Conservation (phyloP, 2,797 vertebrate species). For the Dermochelys coriacea region DNA sequence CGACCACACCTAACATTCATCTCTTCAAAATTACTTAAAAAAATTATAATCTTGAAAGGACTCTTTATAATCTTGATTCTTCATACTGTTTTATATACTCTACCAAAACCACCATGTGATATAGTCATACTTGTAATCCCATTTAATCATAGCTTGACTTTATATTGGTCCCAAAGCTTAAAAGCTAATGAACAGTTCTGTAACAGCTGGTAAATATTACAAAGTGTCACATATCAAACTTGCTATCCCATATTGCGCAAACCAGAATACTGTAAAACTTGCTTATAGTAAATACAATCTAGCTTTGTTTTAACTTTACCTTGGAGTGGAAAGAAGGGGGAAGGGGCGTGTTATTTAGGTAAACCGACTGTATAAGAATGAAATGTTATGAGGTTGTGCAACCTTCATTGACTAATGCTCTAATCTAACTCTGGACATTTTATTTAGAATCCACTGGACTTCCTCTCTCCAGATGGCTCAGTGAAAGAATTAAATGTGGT, state of each 20-base stretch:
- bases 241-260: not conserved
- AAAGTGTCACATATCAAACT: not conserved
- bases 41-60: not conserved
- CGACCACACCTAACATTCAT: not conserved
- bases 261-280: fast-evolving
- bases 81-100: fast-evolving
- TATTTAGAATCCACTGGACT: not conserved
- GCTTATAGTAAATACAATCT: fast-evolving
- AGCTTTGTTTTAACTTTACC: not conserved
- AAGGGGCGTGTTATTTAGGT: fast-evolving
- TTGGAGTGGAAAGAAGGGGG: not conserved
- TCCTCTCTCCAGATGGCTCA: fast-evolving
- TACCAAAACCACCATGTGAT: not conserved
- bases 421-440: fast-evolving
- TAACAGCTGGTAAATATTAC: not conserved
- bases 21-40: not conserved
- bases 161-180: fast-evolving
- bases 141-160: not conserved
- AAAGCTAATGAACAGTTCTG: not conserved
- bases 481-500: not conserved
- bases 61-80: not conserved
- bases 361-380: fast-evolving
- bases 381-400: fast-evolving
- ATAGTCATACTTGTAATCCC: not conserved
- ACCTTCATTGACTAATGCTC: not conserved